A percentile compares a stretch with the other conserved stretches of the same genome.
These are phyloP conservation scores for Harpagifer antarcticus DNA, from an alignment of 2,797 vertebrate species.

Conservation along the genomic window DNA sequence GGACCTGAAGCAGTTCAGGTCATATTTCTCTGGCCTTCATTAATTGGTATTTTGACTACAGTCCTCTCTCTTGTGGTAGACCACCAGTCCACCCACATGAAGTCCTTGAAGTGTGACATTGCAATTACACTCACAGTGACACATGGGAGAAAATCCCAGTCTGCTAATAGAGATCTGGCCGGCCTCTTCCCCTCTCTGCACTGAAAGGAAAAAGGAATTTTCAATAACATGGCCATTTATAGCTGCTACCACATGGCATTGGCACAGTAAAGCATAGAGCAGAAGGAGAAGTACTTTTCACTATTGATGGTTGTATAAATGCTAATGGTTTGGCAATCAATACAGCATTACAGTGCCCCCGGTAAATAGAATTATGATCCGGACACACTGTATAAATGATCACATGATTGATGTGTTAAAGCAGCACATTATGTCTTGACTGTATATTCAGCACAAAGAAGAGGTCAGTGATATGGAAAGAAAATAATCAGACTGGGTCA, in stretches of 20 bases:
- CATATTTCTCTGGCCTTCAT: constrained; percentile 82
- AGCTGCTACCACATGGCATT: constrained; percentile 61
- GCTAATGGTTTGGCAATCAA: constrained; percentile 76
- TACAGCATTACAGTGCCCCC: constrained; percentile 67
- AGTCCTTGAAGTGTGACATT: constrained; percentile 86
- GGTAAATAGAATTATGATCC: constrained; percentile 77
- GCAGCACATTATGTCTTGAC: constrained; percentile 48
- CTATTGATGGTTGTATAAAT: constrained; percentile 76
- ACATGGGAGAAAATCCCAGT: constrained; percentile 80
- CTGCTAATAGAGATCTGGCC: constrained; percentile 79
- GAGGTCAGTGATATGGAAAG: constrained; percentile 61
- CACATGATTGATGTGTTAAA: constrained; percentile 65
- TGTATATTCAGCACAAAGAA: constrained; percentile 50
- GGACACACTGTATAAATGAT: constrained; percentile 69
- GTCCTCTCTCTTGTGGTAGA: constrained; percentile 76
- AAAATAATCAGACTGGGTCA: constrained; percentile 60
- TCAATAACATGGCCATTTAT: constrained; percentile 80
- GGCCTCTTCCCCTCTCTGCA: constrained; percentile 56
- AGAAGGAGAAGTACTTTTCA: constrained; percentile 64
- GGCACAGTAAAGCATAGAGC: constrained; percentile 58
- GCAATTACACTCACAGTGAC: constrained; percentile 83
- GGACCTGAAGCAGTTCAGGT: constrained; percentile 76
- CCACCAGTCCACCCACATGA: constrained; percentile 78
- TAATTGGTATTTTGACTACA: constrained; percentile 86
- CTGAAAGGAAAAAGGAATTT: constrained; percentile 78